A percentile compares a stretch with the other conserved stretches of the same genome.
phyloP scores from a whole-genome alignment of 1,140 invertebrate genomes.

The Ridgeia piscesae region DNA sequence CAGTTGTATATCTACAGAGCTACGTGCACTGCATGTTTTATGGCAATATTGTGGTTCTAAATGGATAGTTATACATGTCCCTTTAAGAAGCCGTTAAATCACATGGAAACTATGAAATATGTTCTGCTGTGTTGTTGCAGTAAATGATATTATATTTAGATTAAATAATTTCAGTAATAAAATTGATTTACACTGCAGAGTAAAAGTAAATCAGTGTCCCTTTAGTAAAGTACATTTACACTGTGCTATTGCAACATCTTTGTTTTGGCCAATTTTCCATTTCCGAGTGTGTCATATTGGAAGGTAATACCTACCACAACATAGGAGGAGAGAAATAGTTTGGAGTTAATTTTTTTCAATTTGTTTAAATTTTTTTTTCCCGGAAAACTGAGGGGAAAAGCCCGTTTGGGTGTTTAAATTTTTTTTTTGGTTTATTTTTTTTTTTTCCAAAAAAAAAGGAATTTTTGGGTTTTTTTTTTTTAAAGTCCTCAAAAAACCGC shows the following conservation, averaged over 20 bases:
- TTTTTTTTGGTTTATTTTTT: neutral
- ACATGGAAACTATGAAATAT: too few species aligned
- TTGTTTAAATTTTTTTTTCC: neutral
- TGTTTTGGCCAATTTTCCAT: neutral
- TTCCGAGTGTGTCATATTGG: neutral
- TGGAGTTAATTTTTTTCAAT: neutral
- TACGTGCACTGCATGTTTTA: too few species aligned
- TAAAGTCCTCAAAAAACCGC: too few species aligned
- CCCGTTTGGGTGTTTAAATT: neutral
- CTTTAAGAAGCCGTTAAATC: too few species aligned
- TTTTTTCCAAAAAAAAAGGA: neutral
- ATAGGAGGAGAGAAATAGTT: neutral
- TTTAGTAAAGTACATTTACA: neutral
- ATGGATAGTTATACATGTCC: too few species aligned
- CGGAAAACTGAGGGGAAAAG: neutral
- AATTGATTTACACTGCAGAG: neutral
- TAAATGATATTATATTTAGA: too few species aligned
- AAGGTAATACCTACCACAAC: neutral
- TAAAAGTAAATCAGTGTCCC: neutral
- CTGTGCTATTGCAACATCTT: neutral
- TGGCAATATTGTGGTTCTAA: too few species aligned
- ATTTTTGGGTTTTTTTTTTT: too few species aligned
- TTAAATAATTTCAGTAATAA: neutral
- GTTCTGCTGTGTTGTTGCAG: too few species aligned
- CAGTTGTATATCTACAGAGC: too few species aligned